Conservation (phyloP, 2,797 vertebrate species). For the Helicolenus hilgendorfi region DNA sequence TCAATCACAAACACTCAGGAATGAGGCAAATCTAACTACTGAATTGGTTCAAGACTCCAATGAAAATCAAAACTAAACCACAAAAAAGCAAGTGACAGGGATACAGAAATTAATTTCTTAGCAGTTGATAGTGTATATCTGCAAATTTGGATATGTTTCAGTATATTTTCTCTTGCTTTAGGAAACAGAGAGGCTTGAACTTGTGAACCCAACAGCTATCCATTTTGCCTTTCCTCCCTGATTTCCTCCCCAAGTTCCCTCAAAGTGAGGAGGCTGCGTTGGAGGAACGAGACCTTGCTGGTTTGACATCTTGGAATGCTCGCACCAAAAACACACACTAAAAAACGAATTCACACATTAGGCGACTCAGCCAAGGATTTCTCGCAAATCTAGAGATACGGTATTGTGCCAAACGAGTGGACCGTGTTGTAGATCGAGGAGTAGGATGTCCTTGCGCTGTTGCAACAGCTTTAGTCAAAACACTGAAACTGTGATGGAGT, state of each 20-base stretch:
- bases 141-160: background rate
- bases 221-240: constrained; percentile 66
- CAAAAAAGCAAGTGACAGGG: background rate
- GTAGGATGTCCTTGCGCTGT: constrained; percentile 26
- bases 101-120: background rate
- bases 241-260: constrained; percentile 70
- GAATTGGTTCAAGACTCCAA: too few relatives aligned
- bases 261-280: constrained; percentile 52
- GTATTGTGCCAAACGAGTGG: background rate
- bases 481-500: constrained; percentile 45
- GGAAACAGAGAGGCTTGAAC: constrained; percentile 62
- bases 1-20: background rate
- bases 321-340: background rate
- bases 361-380: constrained; percentile 3
- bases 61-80: background rate
- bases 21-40: background rate
- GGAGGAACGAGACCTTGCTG: constrained; percentile 65
- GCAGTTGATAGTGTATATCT: background rate
- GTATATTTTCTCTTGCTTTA: background rate
- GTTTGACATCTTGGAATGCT: constrained; percentile 68
- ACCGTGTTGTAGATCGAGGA: background rate
- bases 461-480: constrained; percentile 38
- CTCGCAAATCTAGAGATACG: background rate
- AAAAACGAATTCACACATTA: background rate
- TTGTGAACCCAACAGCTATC: constrained; percentile 61